A percentile compares a stretch with the other conserved stretches of the same genome.
These are phyloP conservation scores for Synergus umbraculus DNA, from an alignment of 2,888 invertebrate species.

Conservation along the genomic window DNA sequence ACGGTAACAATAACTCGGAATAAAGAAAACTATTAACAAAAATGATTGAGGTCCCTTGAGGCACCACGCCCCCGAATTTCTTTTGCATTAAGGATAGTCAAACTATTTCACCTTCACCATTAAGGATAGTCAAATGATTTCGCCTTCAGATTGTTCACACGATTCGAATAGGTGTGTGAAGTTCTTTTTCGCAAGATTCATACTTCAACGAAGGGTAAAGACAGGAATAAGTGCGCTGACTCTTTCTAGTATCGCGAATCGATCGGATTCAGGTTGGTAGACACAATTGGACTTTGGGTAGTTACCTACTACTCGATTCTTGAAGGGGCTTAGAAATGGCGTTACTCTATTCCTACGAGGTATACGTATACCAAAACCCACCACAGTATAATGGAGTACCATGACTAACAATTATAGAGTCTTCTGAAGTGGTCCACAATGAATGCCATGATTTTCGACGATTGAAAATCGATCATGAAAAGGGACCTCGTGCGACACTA, in stretches of 20 bases:
- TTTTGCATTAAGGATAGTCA: background rate
- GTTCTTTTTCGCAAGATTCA: background rate
- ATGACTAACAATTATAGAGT: constrained; percentile 35
- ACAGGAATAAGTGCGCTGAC: constrained; percentile 1
- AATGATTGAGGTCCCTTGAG: background rate
- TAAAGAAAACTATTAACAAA: background rate
- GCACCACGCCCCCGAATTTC: background rate
- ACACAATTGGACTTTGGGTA: constrained; percentile 5
- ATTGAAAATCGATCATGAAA: constrained; percentile 35
- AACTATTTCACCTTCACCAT: background rate
- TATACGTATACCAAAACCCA: background rate
- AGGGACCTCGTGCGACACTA: constrained; percentile 31
- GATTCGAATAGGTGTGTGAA: background rate
- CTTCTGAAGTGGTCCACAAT: constrained; percentile 24
- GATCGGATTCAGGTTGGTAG: constrained; percentile 20
- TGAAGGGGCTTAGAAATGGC: constrained; percentile 29
- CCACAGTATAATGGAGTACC: constrained; percentile 35
- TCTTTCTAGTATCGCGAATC: constrained; percentile 24
- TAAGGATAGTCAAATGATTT: background rate
- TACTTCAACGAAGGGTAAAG: constrained; percentile 3
- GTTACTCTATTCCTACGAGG: constrained; percentile 25
- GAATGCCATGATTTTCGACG: constrained; percentile 32
- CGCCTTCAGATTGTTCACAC: constrained; percentile 19
- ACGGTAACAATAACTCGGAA: background rate
- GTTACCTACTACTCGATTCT: constrained; percentile 21